Conservation (phyloP, 92 coral and sea anemone genomes). For the Heliopora coerulea region DNA sequence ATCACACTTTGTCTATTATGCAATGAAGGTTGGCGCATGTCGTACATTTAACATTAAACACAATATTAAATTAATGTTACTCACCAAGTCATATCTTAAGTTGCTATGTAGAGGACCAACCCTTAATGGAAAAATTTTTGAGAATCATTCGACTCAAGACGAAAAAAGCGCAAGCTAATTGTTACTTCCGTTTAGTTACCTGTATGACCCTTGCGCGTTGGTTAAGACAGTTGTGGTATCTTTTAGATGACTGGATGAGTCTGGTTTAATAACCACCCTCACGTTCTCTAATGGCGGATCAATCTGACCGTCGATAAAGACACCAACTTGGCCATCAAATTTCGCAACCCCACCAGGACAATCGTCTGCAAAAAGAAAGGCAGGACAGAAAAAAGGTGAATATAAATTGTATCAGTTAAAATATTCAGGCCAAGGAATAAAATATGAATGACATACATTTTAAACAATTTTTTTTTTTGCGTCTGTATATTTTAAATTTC, state of each 20-base stretch:
- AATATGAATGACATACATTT: too few relatives aligned
- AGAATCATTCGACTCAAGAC: neutral
- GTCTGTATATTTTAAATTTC: too few relatives aligned
- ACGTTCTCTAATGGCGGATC: constrained; percentile 87
- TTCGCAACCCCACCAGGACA: constrained; percentile 88
- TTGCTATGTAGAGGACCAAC: constrained; percentile 98
- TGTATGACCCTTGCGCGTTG: constrained; percentile 74
- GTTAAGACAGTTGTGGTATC: constrained; percentile 62
- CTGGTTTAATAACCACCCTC: constrained; percentile 70
- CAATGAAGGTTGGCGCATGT: too few relatives aligned
- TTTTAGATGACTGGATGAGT: constrained; percentile 44
- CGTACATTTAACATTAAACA: too few relatives aligned
- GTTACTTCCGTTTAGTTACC: constrained; percentile 51
- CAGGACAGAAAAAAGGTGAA: too few relatives aligned
- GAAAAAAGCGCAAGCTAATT: too few relatives aligned
- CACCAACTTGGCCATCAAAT: constrained; percentile 82
- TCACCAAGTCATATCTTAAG: constrained; percentile 74
- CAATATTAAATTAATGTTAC: constrained; percentile 14
- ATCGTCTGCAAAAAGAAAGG: constrained; percentile 55
- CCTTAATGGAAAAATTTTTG: constrained; percentile 33
- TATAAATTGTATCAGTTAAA: too few relatives aligned
- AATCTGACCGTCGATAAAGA: constrained; percentile 83
- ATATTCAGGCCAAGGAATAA: too few relatives aligned
- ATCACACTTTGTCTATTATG: too few relatives aligned
- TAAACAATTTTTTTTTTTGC: too few relatives aligned